Evolutionary conservation across 1,140 invertebrate species (phyloP).

Genomic region (Aphidius ervi): DNA sequence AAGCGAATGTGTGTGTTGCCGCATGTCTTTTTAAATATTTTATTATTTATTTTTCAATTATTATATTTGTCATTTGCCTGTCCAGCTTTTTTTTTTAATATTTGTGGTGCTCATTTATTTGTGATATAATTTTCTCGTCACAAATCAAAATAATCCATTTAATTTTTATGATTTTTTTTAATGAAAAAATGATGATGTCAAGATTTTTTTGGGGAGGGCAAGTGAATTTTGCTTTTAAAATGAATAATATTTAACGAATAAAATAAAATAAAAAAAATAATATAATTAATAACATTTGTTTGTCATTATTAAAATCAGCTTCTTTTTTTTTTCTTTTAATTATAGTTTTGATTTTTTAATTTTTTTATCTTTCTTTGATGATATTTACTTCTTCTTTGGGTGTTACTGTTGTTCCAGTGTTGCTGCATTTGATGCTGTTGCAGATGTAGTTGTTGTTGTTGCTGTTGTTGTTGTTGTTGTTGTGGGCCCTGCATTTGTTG

Average conservation of each 20-base stretch:
- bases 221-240: too few species aligned
- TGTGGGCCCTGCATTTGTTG: conserved; percentile 56
- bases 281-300: too few species aligned
- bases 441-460: conserved; percentile 37
- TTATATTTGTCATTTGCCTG: too few species aligned
- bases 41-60: conserved; percentile 15
- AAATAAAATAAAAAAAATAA: too few species aligned
- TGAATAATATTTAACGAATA: too few species aligned
- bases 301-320: neutral
- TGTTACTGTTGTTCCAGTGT: conserved; percentile 58
- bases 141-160: too few species aligned
- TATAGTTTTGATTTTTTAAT: conserved; percentile 19
- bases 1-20: neutral
- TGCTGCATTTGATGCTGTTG: conserved; percentile 56
- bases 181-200: too few species aligned
- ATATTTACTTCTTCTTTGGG: conserved; percentile 59
- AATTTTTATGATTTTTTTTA: too few species aligned
- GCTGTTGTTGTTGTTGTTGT: conserved; percentile 50
- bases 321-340: conserved; percentile 7
- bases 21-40: conserved; percentile 11
- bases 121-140: too few species aligned
- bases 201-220: too few species aligned
- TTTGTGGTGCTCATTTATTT: too few species aligned
- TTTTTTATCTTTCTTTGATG: conserved; percentile 36
- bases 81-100: too few species aligned